A percentile compares a stretch with the other conserved stretches of the same genome.
phyloP scores from a whole-genome alignment of 2,888 invertebrate genomes.

The Junonia oenone region DNA sequence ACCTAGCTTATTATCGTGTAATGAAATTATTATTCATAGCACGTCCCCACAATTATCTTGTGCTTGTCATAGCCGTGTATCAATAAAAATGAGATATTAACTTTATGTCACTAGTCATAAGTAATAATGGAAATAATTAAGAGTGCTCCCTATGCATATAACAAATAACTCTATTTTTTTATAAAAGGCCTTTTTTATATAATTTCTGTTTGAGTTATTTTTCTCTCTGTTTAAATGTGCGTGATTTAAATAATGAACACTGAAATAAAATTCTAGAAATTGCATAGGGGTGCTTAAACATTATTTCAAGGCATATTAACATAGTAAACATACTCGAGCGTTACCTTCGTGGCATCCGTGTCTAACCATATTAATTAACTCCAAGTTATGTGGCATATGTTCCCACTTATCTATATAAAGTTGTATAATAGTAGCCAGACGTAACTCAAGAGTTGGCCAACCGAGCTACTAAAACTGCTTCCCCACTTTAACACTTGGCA shows the following conservation, averaged over 20 bases:
- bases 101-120: constrained; percentile 17
- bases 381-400: constrained; percentile 27
- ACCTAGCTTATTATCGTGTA: constrained; percentile 40
- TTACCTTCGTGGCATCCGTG: constrained; percentile 4
- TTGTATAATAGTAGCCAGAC: constrained; percentile 30
- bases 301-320: background rate
- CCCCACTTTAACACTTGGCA: constrained; percentile 43
- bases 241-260: background rate
- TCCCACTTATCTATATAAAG: constrained; percentile 29
- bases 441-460: constrained; percentile 43
- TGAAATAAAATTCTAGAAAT: background rate
- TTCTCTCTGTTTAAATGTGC: no score
- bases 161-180: no score
- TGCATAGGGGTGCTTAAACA: background rate
- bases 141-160: no score
- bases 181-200: no score
- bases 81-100: constrained; percentile 38
- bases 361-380: constrained; percentile 28
- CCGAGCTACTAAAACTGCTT: constrained; percentile 42
- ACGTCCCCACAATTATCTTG: constrained; percentile 50
- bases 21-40: constrained; percentile 59
- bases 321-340: background rate
- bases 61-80: constrained; percentile 8
- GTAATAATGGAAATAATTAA: constrained; percentile 24
- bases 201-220: no score